phyloP scores from a whole-genome alignment of 2,113 vertebrate genomes.

The Alligator sinensis region DNA sequence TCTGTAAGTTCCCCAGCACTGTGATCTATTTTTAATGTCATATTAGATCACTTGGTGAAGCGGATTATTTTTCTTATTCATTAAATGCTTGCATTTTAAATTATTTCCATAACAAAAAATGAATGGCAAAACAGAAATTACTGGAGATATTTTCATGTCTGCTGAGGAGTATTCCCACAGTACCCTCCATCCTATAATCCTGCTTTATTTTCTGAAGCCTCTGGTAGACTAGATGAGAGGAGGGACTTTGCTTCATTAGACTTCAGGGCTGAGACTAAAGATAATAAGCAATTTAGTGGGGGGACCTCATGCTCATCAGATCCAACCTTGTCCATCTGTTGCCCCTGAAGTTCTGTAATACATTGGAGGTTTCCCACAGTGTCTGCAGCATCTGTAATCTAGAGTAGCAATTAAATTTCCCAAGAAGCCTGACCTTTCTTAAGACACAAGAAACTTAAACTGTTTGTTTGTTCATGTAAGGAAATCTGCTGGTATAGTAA shows the following conservation, averaged over 20 bases:
- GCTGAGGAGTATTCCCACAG: neutral
- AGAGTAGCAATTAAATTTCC: slow-evolving; percentile 58
- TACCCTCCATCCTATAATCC: neutral
- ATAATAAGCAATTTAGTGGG: slow-evolving; percentile 53
- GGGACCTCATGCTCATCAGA: slow-evolving; percentile 31
- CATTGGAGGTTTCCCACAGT: slow-evolving; percentile 58
- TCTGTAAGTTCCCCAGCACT: slow-evolving; percentile 80
- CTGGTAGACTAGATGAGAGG: neutral
- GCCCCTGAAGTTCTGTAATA: slow-evolving; percentile 55
- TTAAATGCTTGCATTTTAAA: slow-evolving; percentile 1
- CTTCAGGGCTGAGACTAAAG: slow-evolving; percentile 10
- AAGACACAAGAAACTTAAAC: slow-evolving; percentile 31
- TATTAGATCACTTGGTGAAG: neutral
- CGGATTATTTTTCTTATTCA: neutral
- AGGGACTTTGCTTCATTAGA: neutral
- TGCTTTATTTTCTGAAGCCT: neutral
- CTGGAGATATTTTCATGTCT: slow-evolving; percentile 1
- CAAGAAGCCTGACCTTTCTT: slow-evolving; percentile 17
- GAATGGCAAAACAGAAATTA: neutral
- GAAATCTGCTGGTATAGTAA: neutral
- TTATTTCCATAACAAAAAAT: neutral
- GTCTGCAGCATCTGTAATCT: slow-evolving; percentile 61
- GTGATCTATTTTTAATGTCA: neutral
- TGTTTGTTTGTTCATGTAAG: neutral
- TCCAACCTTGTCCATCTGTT: slow-evolving; percentile 61